Conservation (phyloP, 2,113 vertebrate species). For the Accipiter cooperii region DNA sequence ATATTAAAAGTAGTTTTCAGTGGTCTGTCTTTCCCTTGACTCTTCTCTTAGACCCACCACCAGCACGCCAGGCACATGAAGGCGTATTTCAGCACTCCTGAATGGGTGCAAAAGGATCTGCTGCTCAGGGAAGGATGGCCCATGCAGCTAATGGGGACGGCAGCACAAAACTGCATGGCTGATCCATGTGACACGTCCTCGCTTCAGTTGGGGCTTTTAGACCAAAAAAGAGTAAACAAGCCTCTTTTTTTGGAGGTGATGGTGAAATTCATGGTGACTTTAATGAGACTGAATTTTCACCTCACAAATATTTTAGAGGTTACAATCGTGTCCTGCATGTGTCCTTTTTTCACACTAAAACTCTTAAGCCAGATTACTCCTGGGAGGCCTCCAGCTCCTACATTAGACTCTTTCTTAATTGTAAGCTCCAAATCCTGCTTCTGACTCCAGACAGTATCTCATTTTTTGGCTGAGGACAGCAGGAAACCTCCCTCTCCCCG, state of each 20-base stretch:
- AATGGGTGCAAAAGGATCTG: not conserved
- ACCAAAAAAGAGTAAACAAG: not conserved
- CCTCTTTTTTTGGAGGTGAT: not conserved
- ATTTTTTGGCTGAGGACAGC: not conserved
- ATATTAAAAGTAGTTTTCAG: not conserved
- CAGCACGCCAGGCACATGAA: accelerated
- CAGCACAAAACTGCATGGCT: accelerated
- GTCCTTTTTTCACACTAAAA: not conserved
- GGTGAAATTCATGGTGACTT: not conserved
- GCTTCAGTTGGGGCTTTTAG: not conserved
- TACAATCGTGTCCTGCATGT: not conserved
- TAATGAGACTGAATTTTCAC: not conserved
- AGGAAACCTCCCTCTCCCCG: not conserved
- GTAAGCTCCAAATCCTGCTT: not conserved
- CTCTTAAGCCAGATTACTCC: not conserved
- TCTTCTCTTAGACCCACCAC: not conserved
- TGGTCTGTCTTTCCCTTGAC: not conserved
- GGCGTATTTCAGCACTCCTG: not conserved
- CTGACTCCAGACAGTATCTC: not conserved
- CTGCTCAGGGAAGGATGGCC: not conserved
- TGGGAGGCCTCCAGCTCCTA: not conserved
- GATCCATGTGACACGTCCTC: accelerated
- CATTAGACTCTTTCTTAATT: not conserved
- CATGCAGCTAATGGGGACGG: not conserved
- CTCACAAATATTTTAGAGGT: not conserved